A percentile compares a stretch with the other conserved stretches of the same genome.
phyloP scores from a whole-genome alignment of 2,797 vertebrate genomes.

The Hirundo rustica region DNA sequence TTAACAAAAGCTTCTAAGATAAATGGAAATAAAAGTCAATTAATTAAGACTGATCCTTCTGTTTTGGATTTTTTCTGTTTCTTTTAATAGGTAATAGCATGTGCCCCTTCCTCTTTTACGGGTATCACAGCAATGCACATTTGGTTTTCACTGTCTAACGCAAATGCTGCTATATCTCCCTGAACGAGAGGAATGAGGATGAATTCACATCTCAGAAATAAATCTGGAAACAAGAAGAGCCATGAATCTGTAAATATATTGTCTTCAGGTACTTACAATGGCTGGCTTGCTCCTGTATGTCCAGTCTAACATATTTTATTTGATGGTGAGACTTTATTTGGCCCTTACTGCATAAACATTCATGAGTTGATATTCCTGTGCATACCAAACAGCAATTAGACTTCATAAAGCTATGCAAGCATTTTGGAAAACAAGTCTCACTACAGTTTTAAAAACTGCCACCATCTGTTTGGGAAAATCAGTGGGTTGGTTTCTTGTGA shows the following conservation, averaged over 20 bases:
- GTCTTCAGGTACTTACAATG: background rate
- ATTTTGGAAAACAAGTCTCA: slow-evolving; percentile 64
- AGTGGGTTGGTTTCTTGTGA: slow-evolving; percentile 41
- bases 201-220: background rate
- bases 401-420: slow-evolving; percentile 51
- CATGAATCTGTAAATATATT: background rate
- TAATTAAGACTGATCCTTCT: background rate
- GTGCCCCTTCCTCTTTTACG: background rate
- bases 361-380: background rate
- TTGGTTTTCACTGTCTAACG: background rate
- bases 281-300: background rate
- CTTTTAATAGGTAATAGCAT: background rate
- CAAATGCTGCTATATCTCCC: background rate
- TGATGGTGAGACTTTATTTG: background rate
- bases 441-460: slow-evolving; percentile 57
- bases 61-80: background rate
- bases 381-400: slow-evolving; percentile 35
- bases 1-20: background rate
- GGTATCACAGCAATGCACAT: background rate
- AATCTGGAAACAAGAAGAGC: background rate
- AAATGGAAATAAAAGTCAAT: background rate
- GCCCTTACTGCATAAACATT: background rate
- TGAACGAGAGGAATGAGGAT: background rate
- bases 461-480: slow-evolving; percentile 70
- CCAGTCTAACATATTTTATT: background rate